Base-by-base conservation (phyloP, 2,888 invertebrate genomes). In the Odontothrips loti region DNA sequence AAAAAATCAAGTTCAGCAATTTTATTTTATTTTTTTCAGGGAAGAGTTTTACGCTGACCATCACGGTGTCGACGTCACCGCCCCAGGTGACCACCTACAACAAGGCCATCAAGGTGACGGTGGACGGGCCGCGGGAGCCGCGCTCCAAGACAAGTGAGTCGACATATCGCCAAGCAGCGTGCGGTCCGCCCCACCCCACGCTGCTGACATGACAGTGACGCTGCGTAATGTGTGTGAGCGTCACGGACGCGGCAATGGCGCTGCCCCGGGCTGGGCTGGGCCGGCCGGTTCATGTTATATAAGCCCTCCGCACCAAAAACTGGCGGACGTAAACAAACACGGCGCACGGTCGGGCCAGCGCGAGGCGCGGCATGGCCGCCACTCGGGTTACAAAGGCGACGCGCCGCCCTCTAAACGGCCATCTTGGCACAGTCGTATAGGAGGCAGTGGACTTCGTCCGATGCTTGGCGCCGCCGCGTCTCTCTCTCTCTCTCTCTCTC, bases 31-130 rank as follows among this genome's bases (percentile, higher is more conserved):
- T 85, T 85, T 85, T 90, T 90, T 48, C 92, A 99, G 98, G 98
- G 85, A 99, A 99, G 89, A 98, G 97, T 86, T 99, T 99, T 89
- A 96, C 97, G 82, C 89, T 99, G 87, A 97, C 97, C 86, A 99
- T 99, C 89, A 96, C 96, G 83, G 92, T 99, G 84, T 95, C 95
- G 85, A 95, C 97, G 85, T 92, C 94, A 85, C 99, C 99, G 81
- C 96, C 97, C n/a, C 98, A 98, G 89, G 94, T 99, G 83, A 95
- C 97, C 82, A 96, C 97, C 23, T 98, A 98, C 90, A 94, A 94
- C 87, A 97, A 97, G 88, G 97, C 97, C 83, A 98, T 98, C 89
- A 98, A 98, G 89, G 97, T 98, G 84, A 98, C 98, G 34, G 98
- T 98, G 81, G 98, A 98, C 88, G 98, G 98, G 84, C 98, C 98